A percentile compares a stretch with the other conserved stretches of the same genome.
These are phyloP conservation scores for Drosophila jambulina DNA, from an alignment of 1,140 invertebrate species.

Conservation along the genomic window DNA sequence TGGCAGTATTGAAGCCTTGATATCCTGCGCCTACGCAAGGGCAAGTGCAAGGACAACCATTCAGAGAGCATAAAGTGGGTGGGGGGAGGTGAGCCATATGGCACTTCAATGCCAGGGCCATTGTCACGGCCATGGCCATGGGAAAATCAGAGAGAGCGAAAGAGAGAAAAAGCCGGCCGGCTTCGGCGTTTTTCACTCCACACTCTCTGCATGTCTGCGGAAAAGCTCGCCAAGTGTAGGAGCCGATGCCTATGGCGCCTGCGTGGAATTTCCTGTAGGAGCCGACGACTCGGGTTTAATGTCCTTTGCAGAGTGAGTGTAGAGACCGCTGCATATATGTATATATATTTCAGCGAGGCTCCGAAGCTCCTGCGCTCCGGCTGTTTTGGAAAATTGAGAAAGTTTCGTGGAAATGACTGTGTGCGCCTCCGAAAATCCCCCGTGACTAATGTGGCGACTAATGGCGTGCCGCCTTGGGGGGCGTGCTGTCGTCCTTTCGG, in stretches of 20 bases:
- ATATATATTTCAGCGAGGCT: conserved; percentile 54
- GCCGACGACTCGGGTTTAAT: conserved; percentile 68
- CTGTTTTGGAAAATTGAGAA: conserved; percentile 55
- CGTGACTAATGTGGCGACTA: conserved; percentile 76
- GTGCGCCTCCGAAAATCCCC: conserved; percentile 51
- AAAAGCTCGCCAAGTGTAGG: conserved; percentile 58
- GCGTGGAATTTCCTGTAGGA: conserved; percentile 41
- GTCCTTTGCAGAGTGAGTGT: conserved; percentile 74
- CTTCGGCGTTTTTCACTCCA: conserved; percentile 8
- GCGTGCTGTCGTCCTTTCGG: conserved; percentile 27
- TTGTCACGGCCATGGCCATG: conserved; percentile 79
- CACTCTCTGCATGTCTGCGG: background rate
- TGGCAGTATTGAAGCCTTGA: conserved; percentile 7
- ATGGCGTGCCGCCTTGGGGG: conserved; percentile 64
- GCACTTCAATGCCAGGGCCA: conserved; percentile 75
- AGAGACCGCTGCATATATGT: conserved; percentile 65
- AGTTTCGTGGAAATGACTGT: conserved; percentile 46
- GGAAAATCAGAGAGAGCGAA: conserved; percentile 29
- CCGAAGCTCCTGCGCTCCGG: background rate
- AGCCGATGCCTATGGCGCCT: conserved; percentile 49
- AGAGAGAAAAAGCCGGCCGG: conserved; percentile 64
- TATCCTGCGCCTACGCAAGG: conserved; percentile 70
- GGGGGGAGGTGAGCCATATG: background rate
- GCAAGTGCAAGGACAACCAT: conserved; percentile 74
- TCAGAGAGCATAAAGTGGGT: background rate